Base-by-base conservation (phyloP, 2,888 invertebrate species). In the Stenoptilia bipunctidactyla region DNA sequence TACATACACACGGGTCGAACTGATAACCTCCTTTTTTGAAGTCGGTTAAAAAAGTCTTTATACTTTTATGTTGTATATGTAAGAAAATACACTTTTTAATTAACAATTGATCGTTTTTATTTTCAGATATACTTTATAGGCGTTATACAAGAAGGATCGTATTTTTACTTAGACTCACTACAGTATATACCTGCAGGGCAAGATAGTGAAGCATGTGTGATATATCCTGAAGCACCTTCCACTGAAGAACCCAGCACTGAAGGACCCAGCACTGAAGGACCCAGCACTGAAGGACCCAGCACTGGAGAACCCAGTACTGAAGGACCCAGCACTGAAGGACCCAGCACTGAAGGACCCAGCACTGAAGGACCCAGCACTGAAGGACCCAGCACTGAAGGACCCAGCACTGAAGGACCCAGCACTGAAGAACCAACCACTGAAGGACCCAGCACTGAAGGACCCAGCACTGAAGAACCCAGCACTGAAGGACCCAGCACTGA, bases 101-200 rank as follows among this genome's bases (percentile, higher is more conserved):
- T n/a, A n/a, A n/a, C n/a, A n/a, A n/a, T n/a, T n/a, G n/a, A n/a
- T n/a, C n/a, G n/a, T n/a, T n/a, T n/a, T n/a, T 20, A 3, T 43
- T 65, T 68, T 25, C 60, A 73, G 72, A 44, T 73, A 34, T 56
- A 56, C 3, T 49, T 73, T 8, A 54, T 63, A 50, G 70, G 66
- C 5, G 40, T 47, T 13, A 56, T 52, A 3, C 45, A 50, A 1
- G 34, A 40, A 2, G 43, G 39, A 10, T 61, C 66, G 6, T 42
- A 50, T 13, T 49, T 68, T 2, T 41, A 66, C 9, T 46, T 74
- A 0, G 70, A 70, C 46, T 69, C 74, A 12, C 64, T 73, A 27
- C 60, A 69, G 15, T 71, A 69, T 33, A 54, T 62, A 27, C 56
- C 61, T 1, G 58, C 58, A 1, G 37, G 15, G 2, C 36, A 41